These are phyloP conservation scores for Sternarchorhynchus goeldii DNA, from an alignment of 2,797 vertebrate genomes.

Conservation along the genomic window DNA sequence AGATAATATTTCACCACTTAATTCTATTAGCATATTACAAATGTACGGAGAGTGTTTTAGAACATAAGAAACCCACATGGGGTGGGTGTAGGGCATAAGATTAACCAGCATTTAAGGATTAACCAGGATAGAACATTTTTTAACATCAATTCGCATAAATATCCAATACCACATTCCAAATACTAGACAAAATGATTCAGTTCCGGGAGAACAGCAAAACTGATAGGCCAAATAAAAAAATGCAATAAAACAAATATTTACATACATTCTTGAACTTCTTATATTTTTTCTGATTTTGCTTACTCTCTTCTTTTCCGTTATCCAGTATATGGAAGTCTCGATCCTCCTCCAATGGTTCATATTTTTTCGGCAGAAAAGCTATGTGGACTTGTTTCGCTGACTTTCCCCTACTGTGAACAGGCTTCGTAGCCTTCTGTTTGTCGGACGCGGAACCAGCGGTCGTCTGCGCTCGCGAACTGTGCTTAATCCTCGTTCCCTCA, in stretches of 20 bases:
- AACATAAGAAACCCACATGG: no score
- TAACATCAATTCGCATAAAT: no score
- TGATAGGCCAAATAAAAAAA: no score
- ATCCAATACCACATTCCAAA: no score
- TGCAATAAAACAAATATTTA: neutral
- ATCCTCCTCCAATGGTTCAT: constrained; percentile 51
- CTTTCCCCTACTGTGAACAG: constrained; percentile 27
- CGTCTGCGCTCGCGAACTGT: neutral
- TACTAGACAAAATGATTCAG: no score
- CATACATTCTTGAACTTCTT: constrained; percentile 54
- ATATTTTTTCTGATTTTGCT: constrained; percentile 36
- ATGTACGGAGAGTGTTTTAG: no score
- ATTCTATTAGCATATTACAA: no score
- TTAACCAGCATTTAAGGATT: no score
- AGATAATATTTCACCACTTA: neutral
- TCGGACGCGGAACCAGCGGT: neutral
- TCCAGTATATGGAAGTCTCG: neutral
- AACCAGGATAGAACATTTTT: no score
- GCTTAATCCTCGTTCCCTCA: neutral
- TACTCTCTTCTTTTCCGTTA: neutral
- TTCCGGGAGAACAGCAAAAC: no score
- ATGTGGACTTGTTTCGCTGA: constrained; percentile 47
- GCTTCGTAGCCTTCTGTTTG: neutral
- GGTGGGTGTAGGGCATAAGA: no score
- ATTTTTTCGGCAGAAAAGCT: constrained; percentile 48